Evolutionary conservation across 1,140 invertebrate genomes (phyloP).

Genomic region (Odontomachus brunneus): DNA sequence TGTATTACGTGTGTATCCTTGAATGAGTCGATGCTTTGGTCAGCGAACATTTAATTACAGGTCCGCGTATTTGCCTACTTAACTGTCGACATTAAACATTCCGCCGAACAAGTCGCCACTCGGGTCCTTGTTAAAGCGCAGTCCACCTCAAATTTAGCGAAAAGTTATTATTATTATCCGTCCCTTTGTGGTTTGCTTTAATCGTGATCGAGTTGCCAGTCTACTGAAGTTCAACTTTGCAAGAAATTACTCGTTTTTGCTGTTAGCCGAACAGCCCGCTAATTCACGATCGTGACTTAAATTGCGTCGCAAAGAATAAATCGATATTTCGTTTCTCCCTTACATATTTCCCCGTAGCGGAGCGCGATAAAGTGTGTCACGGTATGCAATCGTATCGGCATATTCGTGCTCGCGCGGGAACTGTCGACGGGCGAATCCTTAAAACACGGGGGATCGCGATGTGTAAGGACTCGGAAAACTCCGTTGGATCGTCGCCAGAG

Average conservation of each 20-base stretch:
- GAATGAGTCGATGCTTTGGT: slow-evolving; percentile 1
- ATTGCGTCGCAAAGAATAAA: no score
- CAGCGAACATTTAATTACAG: slow-evolving; percentile 5
- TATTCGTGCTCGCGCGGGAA: slow-evolving; percentile 2
- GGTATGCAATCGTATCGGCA: slow-evolving; percentile 20
- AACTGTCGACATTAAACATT: slow-evolving; percentile 8
- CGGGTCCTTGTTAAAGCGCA: no score
- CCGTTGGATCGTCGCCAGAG: slow-evolving; percentile 51
- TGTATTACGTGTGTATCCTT: neutral
- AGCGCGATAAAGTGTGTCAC: neutral
- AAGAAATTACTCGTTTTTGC: no score
- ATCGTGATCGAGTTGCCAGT: no score
- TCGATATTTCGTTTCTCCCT: no score
- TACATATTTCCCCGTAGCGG: neutral
- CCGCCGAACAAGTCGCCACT: slow-evolving; percentile 1
- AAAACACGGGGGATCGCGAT: slow-evolving; percentile 30
- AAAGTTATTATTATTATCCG: no score
- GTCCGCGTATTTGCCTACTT: slow-evolving; percentile 10
- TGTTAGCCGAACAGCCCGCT: no score
- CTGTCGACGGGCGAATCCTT: slow-evolving; percentile 29
- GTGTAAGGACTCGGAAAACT: slow-evolving; percentile 56
- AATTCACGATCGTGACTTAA: no score
- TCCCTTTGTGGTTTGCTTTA: no score
- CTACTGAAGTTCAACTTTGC: no score
- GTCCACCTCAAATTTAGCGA: no score